phyloP scores from a whole-genome alignment of 1,140 invertebrate genomes.

The Drosophila sp. region DNA sequence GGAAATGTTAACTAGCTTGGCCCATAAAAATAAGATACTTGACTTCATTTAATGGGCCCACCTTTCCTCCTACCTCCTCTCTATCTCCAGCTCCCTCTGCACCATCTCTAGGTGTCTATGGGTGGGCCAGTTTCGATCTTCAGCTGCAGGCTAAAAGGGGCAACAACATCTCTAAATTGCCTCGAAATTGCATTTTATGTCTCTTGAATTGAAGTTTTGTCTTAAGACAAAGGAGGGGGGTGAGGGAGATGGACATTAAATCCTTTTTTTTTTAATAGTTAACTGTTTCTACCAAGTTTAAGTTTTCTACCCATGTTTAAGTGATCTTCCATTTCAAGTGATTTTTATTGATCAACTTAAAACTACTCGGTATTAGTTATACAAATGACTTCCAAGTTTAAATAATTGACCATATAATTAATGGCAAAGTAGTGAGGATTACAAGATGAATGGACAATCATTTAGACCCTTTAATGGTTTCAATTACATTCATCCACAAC shows the following conservation, averaged over 20 bases:
- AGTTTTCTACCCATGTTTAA: no score
- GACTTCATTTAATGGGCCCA: conserved; percentile 41
- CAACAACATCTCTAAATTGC: conserved; percentile 49
- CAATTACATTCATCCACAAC: no score
- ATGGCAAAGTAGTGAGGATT: no score
- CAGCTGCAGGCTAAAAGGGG: not conserved
- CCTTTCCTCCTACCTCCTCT: not conserved
- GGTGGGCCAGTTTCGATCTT: conserved; percentile 15
- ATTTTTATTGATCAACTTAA: no score
- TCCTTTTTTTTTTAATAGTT: not conserved
- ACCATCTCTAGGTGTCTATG: not conserved
- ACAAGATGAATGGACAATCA: no score
- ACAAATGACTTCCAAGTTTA: no score
- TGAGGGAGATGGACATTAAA: not conserved
- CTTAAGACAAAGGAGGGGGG: no score
- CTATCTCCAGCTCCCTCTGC: not conserved
- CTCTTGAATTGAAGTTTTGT: conserved; percentile 27
- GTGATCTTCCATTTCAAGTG: no score
- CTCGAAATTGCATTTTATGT: conserved; percentile 37
- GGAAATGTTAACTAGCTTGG: conserved; percentile 56
- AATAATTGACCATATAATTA: no score
- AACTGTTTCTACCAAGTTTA: not conserved
- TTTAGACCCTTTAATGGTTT: no score
- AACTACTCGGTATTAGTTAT: no score
- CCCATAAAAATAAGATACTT: conserved; percentile 59